phyloP scores from a whole-genome alignment of 37 sponge, comb jelly and placozoan species.

The Eunapius fragilis region DNA sequence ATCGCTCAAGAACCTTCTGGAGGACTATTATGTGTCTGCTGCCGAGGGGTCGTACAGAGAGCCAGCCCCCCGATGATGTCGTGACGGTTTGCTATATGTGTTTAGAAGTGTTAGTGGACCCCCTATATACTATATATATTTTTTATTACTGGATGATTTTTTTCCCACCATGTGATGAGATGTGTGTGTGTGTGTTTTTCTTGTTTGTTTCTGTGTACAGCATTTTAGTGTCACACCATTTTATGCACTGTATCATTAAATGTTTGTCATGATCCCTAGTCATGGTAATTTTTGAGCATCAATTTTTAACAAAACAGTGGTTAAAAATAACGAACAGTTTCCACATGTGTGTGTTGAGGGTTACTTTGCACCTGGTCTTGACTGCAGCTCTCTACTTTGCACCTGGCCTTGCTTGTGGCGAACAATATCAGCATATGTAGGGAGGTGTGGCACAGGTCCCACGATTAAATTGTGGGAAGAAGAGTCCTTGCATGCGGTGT shows the following conservation, averaged over 20 bases:
- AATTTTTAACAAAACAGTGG: too few species aligned
- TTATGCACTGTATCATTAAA: background rate
- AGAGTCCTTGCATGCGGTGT: background rate
- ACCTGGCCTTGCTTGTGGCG: background rate
- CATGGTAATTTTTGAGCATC: too few species aligned
- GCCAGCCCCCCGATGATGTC: background rate
- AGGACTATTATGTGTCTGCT: conserved; percentile 92
- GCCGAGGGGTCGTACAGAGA: conserved; percentile 82
- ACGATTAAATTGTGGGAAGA: too few species aligned
- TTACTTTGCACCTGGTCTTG: background rate
- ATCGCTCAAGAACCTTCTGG: conserved; percentile 77
- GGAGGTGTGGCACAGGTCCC: background rate
- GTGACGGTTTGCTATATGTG: background rate
- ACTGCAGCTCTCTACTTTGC: background rate
- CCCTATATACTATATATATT: background rate
- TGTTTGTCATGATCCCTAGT: background rate
- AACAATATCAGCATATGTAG: background rate
- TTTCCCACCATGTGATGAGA: background rate
- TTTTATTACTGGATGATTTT: too few species aligned
- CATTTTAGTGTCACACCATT: background rate
- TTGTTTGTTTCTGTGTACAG: background rate
- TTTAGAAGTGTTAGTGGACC: background rate
- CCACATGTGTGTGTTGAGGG: background rate
- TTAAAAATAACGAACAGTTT: too few species aligned
- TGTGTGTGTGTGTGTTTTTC: background rate